Evolutionary conservation across 2,797 vertebrate species (phyloP).

Genomic region (Danio tinwini): DNA sequence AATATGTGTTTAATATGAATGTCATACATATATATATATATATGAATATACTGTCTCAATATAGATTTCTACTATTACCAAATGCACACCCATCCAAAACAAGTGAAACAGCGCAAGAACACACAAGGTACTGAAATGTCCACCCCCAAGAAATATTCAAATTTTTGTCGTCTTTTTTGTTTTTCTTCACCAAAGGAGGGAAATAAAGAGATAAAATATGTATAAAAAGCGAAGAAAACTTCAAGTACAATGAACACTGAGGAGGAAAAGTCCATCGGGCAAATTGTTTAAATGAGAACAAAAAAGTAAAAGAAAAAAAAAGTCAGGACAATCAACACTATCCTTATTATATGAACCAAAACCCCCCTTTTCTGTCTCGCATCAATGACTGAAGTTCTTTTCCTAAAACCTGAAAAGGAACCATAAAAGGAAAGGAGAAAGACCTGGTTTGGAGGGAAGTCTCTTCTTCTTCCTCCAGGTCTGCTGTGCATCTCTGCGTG

Average conservation of each 20-base stretch:
- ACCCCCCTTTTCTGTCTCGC: constrained; percentile 65
- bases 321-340: constrained; percentile 66
- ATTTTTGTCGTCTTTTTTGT: neutral
- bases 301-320: constrained; percentile 36
- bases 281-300: constrained; percentile 77
- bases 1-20: constrained; percentile 62
- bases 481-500: constrained; percentile 72
- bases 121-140: constrained; percentile 71
- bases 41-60: constrained; percentile 67
- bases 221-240: constrained; percentile 84
- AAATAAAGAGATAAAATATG: constrained; percentile 78
- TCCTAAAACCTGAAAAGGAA: constrained; percentile 68
- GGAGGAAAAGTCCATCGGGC: constrained; percentile 85
- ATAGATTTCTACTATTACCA: constrained; percentile 69
- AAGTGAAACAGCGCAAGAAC: constrained; percentile 58
- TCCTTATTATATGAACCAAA: constrained; percentile 48
- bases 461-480: constrained; percentile 87
- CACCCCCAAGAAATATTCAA: constrained; percentile 45
- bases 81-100: constrained; percentile 61
- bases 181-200: constrained; percentile 41
- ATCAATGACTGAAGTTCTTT: constrained; percentile 56
- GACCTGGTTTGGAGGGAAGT: constrained; percentile 82
- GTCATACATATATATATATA: constrained; percentile 63
- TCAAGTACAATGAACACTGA: constrained; percentile 97
- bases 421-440: constrained; percentile 51